Evolutionary conservation across 2,888 invertebrate species (phyloP).

Genomic region (Athripsodes cinereus): DNA sequence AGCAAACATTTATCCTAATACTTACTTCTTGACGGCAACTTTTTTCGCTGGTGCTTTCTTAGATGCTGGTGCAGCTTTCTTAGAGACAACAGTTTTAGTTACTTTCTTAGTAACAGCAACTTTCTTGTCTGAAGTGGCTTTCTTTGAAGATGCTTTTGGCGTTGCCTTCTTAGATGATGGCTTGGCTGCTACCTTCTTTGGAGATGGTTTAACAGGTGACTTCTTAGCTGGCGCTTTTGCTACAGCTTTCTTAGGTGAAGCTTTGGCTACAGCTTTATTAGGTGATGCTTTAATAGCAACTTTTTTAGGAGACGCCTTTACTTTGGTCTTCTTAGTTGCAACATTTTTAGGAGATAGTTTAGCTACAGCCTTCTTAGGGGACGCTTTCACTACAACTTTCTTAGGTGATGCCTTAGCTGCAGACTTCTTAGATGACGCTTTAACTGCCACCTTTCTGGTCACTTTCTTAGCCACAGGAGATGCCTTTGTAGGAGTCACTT

Average conservation of each 20-base stretch:
- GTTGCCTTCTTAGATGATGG: background rate
- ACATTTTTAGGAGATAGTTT: background rate
- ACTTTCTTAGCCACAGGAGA: background rate
- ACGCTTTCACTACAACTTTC: background rate
- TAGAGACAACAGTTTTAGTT: background rate
- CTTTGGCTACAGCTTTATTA: slow-evolving; percentile 7
- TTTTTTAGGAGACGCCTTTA: slow-evolving; percentile 3
- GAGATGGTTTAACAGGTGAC: background rate
- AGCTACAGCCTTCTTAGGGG: background rate
- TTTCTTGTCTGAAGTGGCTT: slow-evolving; percentile 2
- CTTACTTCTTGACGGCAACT: background rate
- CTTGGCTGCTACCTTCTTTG: background rate
- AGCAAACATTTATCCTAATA: no score
- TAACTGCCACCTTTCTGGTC: background rate
- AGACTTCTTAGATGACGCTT: background rate
- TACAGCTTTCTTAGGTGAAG: background rate
- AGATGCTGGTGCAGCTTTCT: background rate
- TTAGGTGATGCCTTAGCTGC: background rate
- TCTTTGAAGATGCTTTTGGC: background rate
- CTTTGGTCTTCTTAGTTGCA: background rate
- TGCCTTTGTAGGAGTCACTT: background rate
- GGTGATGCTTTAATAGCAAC: background rate
- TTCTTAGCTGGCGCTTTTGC: slow-evolving; percentile 3
- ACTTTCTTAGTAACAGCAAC: background rate
- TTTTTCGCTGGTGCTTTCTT: background rate